Conservation (phyloP, 1,140 invertebrate genomes). For the Neodiprion pinetum region DNA sequence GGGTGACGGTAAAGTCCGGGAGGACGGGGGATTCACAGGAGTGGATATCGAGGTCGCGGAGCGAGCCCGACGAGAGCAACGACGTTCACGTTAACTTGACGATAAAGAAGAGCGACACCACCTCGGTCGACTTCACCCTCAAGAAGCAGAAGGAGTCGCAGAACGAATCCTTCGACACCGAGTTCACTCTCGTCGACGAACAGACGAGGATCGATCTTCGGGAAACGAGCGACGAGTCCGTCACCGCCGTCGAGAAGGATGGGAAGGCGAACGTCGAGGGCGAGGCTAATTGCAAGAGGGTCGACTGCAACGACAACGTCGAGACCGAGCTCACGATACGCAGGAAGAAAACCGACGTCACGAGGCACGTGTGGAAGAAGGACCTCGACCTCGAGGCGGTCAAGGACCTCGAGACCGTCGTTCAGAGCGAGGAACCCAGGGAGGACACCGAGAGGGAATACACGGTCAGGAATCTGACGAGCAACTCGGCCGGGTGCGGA, state of each 20-base stretch:
- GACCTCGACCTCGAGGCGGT: background rate
- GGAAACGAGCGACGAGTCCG: conserved; percentile 20
- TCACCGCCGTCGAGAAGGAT: background rate
- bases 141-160: conserved; percentile 20
- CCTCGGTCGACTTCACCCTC: conserved; percentile 33
- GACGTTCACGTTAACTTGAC: conserved; percentile 20
- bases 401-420: background rate
- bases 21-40: conserved; percentile 13
- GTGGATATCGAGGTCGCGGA: conserved; percentile 24
- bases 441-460: background rate
- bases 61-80: conserved; percentile 23
- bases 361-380: conserved; percentile 11
- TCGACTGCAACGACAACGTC: conserved; percentile 5
- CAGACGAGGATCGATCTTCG: conserved; percentile 15
- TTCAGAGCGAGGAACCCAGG: background rate
- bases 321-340: conserved; percentile 8
- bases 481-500: background rate
- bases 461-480: background rate
- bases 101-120: conserved; percentile 9
- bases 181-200: conserved; percentile 27
- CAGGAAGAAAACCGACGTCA: conserved; percentile 6
- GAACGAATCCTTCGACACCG: background rate
- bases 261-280: background rate
- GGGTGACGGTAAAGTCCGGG: conserved; percentile 41
- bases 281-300: background rate